Conservation (phyloP, 2,797 vertebrate genomes). For the Glyptemys insculpta region DNA sequence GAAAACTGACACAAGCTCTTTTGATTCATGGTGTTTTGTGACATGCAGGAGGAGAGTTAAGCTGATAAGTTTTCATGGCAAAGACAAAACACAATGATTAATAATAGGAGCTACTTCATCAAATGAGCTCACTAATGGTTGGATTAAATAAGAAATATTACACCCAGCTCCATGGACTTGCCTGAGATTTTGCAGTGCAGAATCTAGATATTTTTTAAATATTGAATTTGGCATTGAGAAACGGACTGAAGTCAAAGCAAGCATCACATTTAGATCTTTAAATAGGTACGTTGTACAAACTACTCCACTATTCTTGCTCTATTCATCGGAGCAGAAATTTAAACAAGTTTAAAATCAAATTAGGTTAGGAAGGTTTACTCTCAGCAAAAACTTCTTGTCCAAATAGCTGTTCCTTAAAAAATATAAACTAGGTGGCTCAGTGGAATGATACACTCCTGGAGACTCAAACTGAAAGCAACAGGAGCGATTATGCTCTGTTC, state of each 20-base stretch:
- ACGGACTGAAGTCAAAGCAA: not conserved
- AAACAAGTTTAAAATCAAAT: not conserved
- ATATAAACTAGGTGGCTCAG: not conserved
- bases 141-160: constrained; percentile 25
- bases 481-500: not conserved
- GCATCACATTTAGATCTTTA: not conserved
- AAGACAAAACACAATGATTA: constrained; percentile 20
- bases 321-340: not conserved
- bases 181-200: not conserved
- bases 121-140: not conserved
- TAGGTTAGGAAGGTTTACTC: not conserved
- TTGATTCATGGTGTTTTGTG: not conserved
- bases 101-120: not conserved
- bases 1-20: constrained; percentile 29
- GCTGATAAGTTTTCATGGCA: constrained; percentile 34
- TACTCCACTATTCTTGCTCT: not conserved
- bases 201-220: not conserved
- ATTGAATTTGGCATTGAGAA: not conserved
- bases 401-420: not conserved
- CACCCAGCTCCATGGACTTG: not conserved
- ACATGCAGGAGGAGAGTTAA: constrained; percentile 1
- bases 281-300: not conserved
- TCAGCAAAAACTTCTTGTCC: not conserved
- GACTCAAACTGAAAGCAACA: not conserved
- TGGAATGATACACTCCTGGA: not conserved